Base-by-base conservation (phyloP, 2,888 invertebrate species). In the Tupiocoris notatus region DNA sequence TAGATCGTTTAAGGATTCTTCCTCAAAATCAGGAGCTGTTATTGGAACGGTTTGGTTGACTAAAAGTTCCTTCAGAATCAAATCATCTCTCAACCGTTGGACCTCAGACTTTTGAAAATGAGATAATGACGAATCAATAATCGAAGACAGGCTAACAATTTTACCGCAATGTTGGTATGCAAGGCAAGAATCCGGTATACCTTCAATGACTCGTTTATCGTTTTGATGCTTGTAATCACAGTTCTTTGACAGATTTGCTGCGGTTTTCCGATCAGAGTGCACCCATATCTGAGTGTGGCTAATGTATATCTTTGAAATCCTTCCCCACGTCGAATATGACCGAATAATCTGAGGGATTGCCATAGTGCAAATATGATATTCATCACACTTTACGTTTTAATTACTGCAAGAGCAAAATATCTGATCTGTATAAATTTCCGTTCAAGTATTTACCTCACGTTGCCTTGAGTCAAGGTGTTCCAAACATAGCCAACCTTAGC, bases 341-440 rank as follows among this genome's bases (percentile, higher is more conserved):
- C 67, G 39, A 67, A 56, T 3, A 67, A 23, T 17, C 67, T 67
- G n/a, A n/a, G n/a, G n/a, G n/a, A n/a, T n/a, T n/a, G n/a, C n/a
- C n/a, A n/a, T n/a, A n/a, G n/a, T n/a, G n/a, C n/a, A n/a, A n/a
- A n/a, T n/a, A n/a, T n/a, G n/a, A n/a, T n/a, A n/a, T n/a, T n/a
- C n/a, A n/a, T n/a, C n/a, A n/a, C n/a, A n/a, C n/a, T n/a, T n/a
- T n/a, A n/a, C n/a, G n/a, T n/a, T n/a, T n/a, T n/a, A n/a, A n/a
- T n/a, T n/a, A n/a, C n/a, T n/a, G n/a, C n/a, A n/a, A n/a, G n/a
- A n/a, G n/a, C n/a, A n/a, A n/a, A n/a, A n/a, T n/a, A n/a, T n/a
- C n/a, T n/a, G n/a, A n/a, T n/a, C n/a, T n/a, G n/a, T n/a, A n/a
- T n/a, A n/a, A n/a, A n/a, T n/a, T n/a, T n/a, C n/a, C 3, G 39